Base-by-base conservation (phyloP, 1,140 invertebrate species). In the Hypothenemus hampei region DNA sequence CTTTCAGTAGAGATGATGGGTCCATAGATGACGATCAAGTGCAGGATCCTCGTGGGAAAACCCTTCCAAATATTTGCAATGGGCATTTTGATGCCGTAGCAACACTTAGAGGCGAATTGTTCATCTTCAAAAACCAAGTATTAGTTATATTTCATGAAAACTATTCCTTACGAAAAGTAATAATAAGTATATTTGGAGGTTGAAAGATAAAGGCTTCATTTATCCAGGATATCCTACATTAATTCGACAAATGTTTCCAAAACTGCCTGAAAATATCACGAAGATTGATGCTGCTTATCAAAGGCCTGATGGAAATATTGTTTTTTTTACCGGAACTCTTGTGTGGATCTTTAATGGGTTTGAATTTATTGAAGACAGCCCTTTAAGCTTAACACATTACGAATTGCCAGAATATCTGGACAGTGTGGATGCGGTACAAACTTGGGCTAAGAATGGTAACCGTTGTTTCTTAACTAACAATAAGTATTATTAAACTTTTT, bases 231-330 rank as follows among this genome's bases (percentile, higher is more conserved):
- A 83, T 68, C 85, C 85, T 13, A 71, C 77, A 7, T 67, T 62
- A 16, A 74, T 85, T 48, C 68, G 72, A 31, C 72, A 78, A 20
- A 73, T 86, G 58, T 86, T 86, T 69, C 69, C 68, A 23, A 70
- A 74, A 7, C 67, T 86, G 15, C 87, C 87, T 0, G 52, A 71
- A 15, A 55, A 76, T 29, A 63, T 89, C 2, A 73, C 72, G 21
- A 73, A 75, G 58, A 78, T 91, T 15, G 85, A 88, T 71, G 87
- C 88, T 7, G 81, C 84, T 11, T 91, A 89, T 65, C 81, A 91
- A 71, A 77, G 81, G 57, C 62, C 72, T 6, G 83, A 89, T 67
- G 78, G 80, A n/a, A 80, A 81, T 59, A 84, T 91, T 57, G 72
- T 88, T 10, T 79, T 91, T 64, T 91, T 91, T 68, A 77, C 77